Conservation (phyloP, 2,888 invertebrate genomes). For the Lithophane semibrunnea region DNA sequence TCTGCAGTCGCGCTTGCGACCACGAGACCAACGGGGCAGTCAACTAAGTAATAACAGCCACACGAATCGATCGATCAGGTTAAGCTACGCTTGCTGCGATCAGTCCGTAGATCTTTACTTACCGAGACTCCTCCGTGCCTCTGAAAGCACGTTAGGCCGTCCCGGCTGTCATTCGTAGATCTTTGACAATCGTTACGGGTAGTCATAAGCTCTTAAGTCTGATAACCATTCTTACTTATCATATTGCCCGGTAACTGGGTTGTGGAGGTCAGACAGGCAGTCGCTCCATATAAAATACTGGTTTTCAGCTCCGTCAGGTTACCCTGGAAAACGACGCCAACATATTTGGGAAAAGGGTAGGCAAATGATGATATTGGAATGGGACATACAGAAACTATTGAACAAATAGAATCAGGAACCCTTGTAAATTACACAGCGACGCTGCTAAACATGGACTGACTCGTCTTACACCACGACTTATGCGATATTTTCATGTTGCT, state of each 20-base stretch:
- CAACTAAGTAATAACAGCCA: too few relatives aligned
- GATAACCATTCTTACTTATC: not conserved
- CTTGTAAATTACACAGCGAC: not conserved
- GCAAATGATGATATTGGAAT: not conserved
- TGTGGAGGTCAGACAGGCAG: too few relatives aligned
- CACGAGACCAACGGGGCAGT: too few relatives aligned
- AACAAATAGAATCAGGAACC: not conserved
- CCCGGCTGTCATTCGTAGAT: not conserved
- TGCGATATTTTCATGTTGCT: not conserved
- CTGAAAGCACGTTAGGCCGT: not conserved
- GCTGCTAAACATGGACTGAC: not conserved
- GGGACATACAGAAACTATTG: not conserved
- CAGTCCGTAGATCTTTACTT: not conserved
- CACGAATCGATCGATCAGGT: not conserved
- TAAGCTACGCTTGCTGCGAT: not conserved
- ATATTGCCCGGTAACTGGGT: too few relatives aligned
- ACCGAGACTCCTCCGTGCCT: not conserved
- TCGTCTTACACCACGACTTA: not conserved
- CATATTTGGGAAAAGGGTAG: not conserved
- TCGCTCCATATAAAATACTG: too few relatives aligned
- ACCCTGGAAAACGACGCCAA: not conserved
- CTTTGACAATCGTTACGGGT: not conserved
- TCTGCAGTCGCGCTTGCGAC: too few relatives aligned
- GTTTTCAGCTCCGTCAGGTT: too few relatives aligned
- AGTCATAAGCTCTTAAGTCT: not conserved